A percentile compares a stretch with the other conserved stretches of the same genome.
Conservation (phyloP, 1,140 invertebrate species). For the Ceratina australensis region DNA sequence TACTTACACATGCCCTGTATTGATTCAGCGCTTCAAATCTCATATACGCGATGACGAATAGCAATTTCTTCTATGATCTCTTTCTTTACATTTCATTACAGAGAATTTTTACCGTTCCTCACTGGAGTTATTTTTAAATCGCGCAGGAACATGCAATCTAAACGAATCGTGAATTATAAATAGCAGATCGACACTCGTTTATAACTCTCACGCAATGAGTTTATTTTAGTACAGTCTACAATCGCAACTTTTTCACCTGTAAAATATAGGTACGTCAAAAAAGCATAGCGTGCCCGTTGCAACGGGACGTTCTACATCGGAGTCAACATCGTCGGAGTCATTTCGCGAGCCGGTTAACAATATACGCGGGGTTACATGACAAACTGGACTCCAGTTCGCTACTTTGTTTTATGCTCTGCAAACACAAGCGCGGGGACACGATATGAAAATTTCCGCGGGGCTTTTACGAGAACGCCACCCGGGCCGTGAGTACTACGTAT, state of each 20-base stretch:
- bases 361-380: background rate
- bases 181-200: too few relatives aligned
- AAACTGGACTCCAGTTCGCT: background rate
- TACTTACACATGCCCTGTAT: background rate
- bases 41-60: background rate
- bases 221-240: too few relatives aligned
- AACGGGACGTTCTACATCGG: background rate
- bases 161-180: too few relatives aligned
- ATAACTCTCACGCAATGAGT: too few relatives aligned
- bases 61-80: background rate
- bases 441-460: constrained; percentile 26
- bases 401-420: constrained; percentile 27
- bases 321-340: background rate
- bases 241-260: too few relatives aligned
- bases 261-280: background rate
- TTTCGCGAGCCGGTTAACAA: constrained; percentile 12
- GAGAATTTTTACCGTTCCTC: too few relatives aligned
- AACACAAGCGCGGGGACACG: constrained; percentile 7
- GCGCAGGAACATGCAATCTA: too few relatives aligned
- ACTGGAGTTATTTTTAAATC: too few relatives aligned
- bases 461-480: background rate
- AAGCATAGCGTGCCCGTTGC: too few relatives aligned
- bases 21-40: background rate
- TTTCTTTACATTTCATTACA: background rate
- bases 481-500: background rate